A percentile compares a stretch with the other conserved stretches of the same genome.
These are phyloP conservation scores for Eulemur macaco DNA, from an alignment of 2,113 vertebrate genomes.

Conservation along the genomic window DNA sequence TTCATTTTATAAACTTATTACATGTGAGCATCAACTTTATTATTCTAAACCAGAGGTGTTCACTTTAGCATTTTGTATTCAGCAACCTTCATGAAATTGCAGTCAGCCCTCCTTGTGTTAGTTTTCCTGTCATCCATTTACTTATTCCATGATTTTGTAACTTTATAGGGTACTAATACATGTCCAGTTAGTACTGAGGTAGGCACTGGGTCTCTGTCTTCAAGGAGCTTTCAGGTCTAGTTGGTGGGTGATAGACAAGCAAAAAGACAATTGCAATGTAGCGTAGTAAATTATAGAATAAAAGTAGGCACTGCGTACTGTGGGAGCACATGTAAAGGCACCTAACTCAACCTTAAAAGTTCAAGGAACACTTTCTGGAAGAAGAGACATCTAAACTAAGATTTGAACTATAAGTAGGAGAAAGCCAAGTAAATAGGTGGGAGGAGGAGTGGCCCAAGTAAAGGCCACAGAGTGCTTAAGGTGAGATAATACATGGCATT, in stretches of 20 bases:
- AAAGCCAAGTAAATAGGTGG: not conserved
- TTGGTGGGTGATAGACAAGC: not conserved
- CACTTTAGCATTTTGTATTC: not conserved
- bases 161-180: not conserved
- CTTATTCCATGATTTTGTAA: not conserved
- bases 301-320: not conserved
- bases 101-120: not conserved
- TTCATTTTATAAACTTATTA: not conserved
- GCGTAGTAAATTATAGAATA: not conserved
- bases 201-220: not conserved
- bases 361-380: slow-evolving; percentile 7
- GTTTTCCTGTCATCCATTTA: not conserved
- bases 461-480: not conserved
- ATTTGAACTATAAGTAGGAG: not conserved
- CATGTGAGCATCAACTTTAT: not conserved
- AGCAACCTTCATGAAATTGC: not conserved
- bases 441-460: not conserved
- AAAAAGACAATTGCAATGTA: not conserved
- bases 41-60: not conserved
- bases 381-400: slow-evolving; percentile 19
- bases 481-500: not conserved
- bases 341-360: not conserved
- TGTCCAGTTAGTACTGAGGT: not conserved
- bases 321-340: not conserved
- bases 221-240: not conserved